Base-by-base conservation (phyloP, 2,797 vertebrate genomes). In the Lepilemur ruficaudatus region DNA sequence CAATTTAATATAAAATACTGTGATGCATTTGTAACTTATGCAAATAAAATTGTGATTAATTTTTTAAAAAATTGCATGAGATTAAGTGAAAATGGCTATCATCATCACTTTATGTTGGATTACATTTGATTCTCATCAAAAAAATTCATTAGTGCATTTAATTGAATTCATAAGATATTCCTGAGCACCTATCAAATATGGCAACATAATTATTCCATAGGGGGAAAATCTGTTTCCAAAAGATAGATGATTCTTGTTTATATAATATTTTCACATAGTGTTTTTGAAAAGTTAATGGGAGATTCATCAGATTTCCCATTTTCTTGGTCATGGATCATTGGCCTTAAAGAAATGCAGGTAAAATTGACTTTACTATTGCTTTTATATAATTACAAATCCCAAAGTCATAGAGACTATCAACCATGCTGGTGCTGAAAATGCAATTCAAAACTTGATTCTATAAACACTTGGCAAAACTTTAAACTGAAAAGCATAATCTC, bases 261-360 rank as follows among this genome's bases (percentile, higher is more conserved):
- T 82, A 23, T 85, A 90, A 72, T 48, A 35, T 63, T 98, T 97
- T 78, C 59, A 28, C 63, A 85, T 87, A 30, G 9, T 93, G 0
- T 89, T 63, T 93, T 94, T 93, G 81, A 67, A 25, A 94, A 46
- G 89, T 76, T 96, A 79, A 94, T 70, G 76, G 25, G 50, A 78
- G 93, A 84, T 59, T 80, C 94, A 22, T 96, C 92, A 94, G 72
- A 96, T 98, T 98, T 97, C 81, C 65, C 95, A 57, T 95, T 81
- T 97, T 96, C 91, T 76, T 97, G 41, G 20, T 90, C 67, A 17
- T n/a, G 73, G 41, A 91, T 87, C 91, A 70, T 90, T 93, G 48
- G 61, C 41, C 90, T 97, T 96, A 97, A 95, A 96, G 61, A 86
- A 95, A 95, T 67, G 15, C 52, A 97, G 61, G 79, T 97, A 93